Conservation (phyloP, 1,140 invertebrate genomes). For the Phocides pigmalion region DNA sequence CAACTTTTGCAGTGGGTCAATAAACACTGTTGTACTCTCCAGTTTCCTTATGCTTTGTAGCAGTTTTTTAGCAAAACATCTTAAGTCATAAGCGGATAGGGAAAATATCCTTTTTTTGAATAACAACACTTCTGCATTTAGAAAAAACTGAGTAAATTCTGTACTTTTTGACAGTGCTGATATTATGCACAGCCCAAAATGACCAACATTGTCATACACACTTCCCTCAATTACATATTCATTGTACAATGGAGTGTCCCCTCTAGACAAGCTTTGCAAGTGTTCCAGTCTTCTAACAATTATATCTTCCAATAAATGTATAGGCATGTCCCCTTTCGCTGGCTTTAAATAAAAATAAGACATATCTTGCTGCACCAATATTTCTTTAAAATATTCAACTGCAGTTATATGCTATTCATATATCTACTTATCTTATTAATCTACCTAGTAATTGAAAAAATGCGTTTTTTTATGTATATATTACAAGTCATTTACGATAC, state of each 20-base stretch:
- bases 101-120: slow-evolving; percentile 60
- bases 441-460: too few species aligned
- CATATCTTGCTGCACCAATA: slow-evolving; percentile 38
- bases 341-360: slow-evolving; percentile 66
- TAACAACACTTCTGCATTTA: slow-evolving; percentile 56
- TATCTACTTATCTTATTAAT: too few species aligned
- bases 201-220: slow-evolving; percentile 83
- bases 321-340: slow-evolving; percentile 60
- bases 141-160: slow-evolving; percentile 55
- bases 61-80: slow-evolving; percentile 71
- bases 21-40: slow-evolving; percentile 38
- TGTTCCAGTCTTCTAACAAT: slow-evolving; percentile 54
- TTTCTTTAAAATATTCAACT: too few species aligned
- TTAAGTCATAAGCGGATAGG: slow-evolving; percentile 60
- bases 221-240: slow-evolving; percentile 86
- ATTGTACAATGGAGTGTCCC: slow-evolving; percentile 56
- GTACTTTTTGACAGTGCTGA: slow-evolving; percentile 50
- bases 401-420: too few species aligned
- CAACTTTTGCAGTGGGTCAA: slow-evolving; percentile 51
- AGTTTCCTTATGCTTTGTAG: slow-evolving; percentile 59
- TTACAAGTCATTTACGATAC: too few species aligned
- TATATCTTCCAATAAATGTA: slow-evolving; percentile 63
- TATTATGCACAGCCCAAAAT: slow-evolving; percentile 84
- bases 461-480: too few species aligned
- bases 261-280: slow-evolving; percentile 53